Base-by-base conservation (phyloP, 2,797 vertebrate species). In the Falco rusticolus region DNA sequence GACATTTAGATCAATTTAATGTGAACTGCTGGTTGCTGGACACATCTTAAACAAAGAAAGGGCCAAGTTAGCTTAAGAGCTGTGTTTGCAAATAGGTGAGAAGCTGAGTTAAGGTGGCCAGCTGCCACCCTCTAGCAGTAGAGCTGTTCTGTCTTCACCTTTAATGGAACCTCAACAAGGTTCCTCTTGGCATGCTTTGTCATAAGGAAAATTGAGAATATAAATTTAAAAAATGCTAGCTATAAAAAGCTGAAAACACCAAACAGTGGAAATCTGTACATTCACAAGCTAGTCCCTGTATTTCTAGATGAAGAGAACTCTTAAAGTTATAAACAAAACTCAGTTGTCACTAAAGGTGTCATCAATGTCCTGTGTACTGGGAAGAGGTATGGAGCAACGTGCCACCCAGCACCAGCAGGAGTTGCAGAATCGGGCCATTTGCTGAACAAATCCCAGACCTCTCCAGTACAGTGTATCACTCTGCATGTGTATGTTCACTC, bases 381-480 rank as follows among this genome's bases (percentile, higher is more conserved):
- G 25, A 28, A 69, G 39, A 71, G 3, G 21, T 20, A 3, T 24
- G 47, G 60, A 88, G 41, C 37, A 53, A 69, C 0, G 2, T 34
- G n/a, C 43, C 34, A 50, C 12, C 51, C 53, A 84, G 17, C 47
- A 48, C 21, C 39, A 83, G 13, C 17, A 91, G 77, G 28, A 87
- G n/a, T 14, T 84, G 57, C 64, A 88, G 39, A 85, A 56, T 13
- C 1, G 4, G 13, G 10, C 4, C 29, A 18, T 61, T 60, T 61
- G n/a, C n/a, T 48, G 24, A 83, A 33, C 6, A 75, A 79, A 66
- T 63, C 68, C 31, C 25, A 19, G 37, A 14, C 20, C 16, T 39
- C 6, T 18, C 29, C 61, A 50, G 17, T 39, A 28, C 2, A 1
- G 1, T 0, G 1, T 22, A 15, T 65, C 59, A 76, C 34, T 33